Evolutionary conservation across 2,888 invertebrate species (phyloP).

Genomic region (Microplitis manilae): DNA sequence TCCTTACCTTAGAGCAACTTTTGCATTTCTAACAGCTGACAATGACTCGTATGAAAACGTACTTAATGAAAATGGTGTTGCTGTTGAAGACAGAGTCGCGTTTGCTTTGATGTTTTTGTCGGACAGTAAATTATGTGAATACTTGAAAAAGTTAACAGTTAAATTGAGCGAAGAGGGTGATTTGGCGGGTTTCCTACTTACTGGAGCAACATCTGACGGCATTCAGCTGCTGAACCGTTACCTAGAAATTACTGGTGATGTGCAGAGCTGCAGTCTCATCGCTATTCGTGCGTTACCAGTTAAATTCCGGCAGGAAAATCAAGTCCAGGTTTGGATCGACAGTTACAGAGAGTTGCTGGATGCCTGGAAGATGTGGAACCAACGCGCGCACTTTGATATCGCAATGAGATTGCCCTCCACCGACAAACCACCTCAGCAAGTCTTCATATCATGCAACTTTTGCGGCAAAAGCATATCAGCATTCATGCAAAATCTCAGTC

Average conservation of each 20-base stretch:
- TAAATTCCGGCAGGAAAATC: conserved; percentile 78
- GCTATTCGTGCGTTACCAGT: conserved; percentile 84
- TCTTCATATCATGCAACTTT: conserved; percentile 92
- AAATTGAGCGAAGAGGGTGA: conserved; percentile 84
- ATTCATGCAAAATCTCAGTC: conserved; percentile 79
- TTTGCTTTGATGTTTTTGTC: conserved; percentile 90
- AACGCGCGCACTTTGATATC: conserved; percentile 91
- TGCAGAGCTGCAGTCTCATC: conserved; percentile 90
- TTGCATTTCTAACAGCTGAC: conserved; percentile 90
- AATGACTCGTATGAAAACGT: conserved; percentile 83
- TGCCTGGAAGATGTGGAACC: conserved; percentile 92
- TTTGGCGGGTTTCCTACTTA: conserved; percentile 87
- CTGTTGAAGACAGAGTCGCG: conserved; percentile 90
- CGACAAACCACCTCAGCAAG: conserved; percentile 77
- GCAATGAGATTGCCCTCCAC: conserved; percentile 77
- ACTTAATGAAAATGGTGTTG: conserved; percentile 86
- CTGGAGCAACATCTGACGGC: conserved; percentile 84
- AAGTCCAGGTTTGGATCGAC: conserved; percentile 80
- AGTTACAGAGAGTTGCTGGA: conserved; percentile 90
- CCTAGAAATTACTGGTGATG: conserved; percentile 89
- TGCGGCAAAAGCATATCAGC: conserved; percentile 94
- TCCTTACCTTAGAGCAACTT: conserved; percentile 92
- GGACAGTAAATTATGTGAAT: conserved; percentile 85
- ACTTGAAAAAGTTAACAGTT: conserved; percentile 80
- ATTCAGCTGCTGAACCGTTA: conserved; percentile 88